Conservation (phyloP, 1,140 invertebrate genomes). For the Panulirus ornatus region DNA sequence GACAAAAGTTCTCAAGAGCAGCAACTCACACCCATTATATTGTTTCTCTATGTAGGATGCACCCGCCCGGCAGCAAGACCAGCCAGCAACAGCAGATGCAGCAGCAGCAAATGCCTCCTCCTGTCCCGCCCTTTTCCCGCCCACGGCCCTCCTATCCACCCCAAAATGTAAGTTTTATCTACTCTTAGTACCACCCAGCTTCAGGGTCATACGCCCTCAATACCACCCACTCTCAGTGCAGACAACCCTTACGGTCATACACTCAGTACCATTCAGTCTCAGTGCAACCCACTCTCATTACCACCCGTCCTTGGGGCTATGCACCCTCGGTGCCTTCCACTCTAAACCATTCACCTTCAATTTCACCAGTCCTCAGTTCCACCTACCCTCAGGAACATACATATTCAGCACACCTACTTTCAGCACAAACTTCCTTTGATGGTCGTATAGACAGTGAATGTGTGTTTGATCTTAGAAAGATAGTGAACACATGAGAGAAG, state of each 20-base stretch:
- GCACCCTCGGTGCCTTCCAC: too few relatives aligned
- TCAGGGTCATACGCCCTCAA: neutral
- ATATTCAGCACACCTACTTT: too few relatives aligned
- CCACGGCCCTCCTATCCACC: slow-evolving; percentile 64
- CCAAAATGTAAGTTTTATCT: slow-evolving; percentile 29
- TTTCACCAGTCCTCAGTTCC: neutral
- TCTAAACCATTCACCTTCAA: neutral
- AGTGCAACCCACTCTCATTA: neutral
- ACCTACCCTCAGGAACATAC: neutral
- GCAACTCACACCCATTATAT: too few relatives aligned
- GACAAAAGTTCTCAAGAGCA: too few relatives aligned
- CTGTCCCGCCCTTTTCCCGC: slow-evolving; percentile 65
- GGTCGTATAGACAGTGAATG: too few relatives aligned
- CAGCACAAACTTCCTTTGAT: too few relatives aligned
- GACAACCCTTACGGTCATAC: neutral
- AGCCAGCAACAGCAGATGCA: slow-evolving; percentile 28
- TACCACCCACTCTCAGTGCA: too few relatives aligned
- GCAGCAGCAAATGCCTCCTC: slow-evolving; percentile 58
- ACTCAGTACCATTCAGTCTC: too few relatives aligned
- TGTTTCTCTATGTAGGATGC: slow-evolving; percentile 15
- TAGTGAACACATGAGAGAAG: too few relatives aligned
- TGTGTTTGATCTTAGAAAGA: too few relatives aligned
- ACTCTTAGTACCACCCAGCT: neutral
- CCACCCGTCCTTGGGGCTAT: neutral
- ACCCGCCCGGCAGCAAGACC: slow-evolving; percentile 23